Percentiles rank a stretch among this genome's conserved stretches.
These are phyloP conservation scores for Xestia c-nigrum DNA, from an alignment of 2,888 invertebrate genomes.

Conservation along the genomic window DNA sequence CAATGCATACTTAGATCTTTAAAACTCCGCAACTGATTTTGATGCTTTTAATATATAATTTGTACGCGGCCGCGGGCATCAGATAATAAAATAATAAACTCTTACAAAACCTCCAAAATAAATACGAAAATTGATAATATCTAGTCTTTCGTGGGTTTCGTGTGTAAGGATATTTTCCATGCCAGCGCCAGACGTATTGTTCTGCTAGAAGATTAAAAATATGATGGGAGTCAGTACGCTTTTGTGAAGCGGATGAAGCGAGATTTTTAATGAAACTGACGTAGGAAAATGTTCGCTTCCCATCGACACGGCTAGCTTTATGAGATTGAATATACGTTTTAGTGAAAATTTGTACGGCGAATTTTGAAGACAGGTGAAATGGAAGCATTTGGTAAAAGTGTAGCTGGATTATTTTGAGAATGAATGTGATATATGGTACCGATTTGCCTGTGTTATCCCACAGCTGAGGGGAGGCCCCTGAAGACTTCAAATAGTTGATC, in stretches of 20 bases:
- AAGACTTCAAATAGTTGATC: too few species aligned
- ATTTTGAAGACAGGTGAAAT: conserved; percentile 38
- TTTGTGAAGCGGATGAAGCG: conserved; percentile 73
- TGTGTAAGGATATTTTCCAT: conserved; percentile 38
- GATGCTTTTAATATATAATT: too few species aligned
- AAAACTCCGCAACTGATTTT: too few species aligned
- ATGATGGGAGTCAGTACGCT: conserved; percentile 73
- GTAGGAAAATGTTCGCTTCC: conserved; percentile 65
- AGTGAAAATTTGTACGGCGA: conserved; percentile 14
- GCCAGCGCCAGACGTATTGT: conserved; percentile 65
- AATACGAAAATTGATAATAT: conserved; percentile 15
- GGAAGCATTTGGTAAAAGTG: conserved; percentile 14
- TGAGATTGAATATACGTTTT: conserved; percentile 66
- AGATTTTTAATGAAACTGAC: conserved; percentile 78
- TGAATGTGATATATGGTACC: neutral
- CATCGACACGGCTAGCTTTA: conserved; percentile 67
- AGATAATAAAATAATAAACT: neutral
- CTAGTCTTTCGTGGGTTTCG: neutral
- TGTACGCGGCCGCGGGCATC: neutral
- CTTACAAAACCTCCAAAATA: conserved; percentile 4
- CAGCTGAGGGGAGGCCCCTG: too few species aligned
- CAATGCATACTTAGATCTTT: too few species aligned
- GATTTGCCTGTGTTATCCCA: neutral
- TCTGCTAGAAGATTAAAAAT: conserved; percentile 80
- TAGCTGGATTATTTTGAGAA: conserved; percentile 9